These are phyloP conservation scores for Psammodynastes pulverulentus DNA, from an alignment of 2,113 vertebrate genomes.

Conservation along the genomic window DNA sequence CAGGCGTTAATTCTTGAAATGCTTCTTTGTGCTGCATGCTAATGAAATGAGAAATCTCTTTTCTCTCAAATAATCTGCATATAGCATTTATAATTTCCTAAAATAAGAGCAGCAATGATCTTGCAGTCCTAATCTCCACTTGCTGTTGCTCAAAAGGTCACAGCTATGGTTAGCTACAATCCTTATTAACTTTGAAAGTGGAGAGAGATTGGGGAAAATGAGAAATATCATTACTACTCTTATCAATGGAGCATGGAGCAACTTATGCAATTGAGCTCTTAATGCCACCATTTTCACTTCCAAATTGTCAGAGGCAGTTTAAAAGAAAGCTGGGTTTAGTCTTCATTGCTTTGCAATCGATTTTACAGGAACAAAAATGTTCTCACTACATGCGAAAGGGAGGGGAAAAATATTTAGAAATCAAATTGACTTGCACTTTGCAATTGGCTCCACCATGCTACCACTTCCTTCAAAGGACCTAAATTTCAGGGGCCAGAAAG, in stretches of 20 bases:
- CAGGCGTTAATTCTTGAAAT: neutral
- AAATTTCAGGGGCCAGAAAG: neutral
- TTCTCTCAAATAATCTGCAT: neutral
- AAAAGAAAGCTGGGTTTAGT: neutral
- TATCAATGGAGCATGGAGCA: too few species aligned
- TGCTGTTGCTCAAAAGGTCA: neutral
- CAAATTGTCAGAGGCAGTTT: neutral
- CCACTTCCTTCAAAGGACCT: neutral
- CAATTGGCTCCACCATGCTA: neutral
- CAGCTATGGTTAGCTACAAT: neutral
- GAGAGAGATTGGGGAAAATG: neutral
- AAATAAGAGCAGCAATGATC: neutral
- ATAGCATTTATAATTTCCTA: neutral
- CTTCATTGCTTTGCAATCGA: neutral
- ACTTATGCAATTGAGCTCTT: neutral
- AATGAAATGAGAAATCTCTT: neutral
- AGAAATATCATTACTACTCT: neutral
- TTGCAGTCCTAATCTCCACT: neutral
- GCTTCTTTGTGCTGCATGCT: neutral
- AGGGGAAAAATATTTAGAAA: neutral
- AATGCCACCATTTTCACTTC: neutral
- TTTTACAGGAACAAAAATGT: neutral
- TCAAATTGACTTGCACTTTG: neutral
- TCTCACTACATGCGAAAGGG: neutral
- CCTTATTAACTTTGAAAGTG: neutral